Evolutionary conservation across 2,888 invertebrate genomes (phyloP).

Genomic region (Acronicta aceris): DNA sequence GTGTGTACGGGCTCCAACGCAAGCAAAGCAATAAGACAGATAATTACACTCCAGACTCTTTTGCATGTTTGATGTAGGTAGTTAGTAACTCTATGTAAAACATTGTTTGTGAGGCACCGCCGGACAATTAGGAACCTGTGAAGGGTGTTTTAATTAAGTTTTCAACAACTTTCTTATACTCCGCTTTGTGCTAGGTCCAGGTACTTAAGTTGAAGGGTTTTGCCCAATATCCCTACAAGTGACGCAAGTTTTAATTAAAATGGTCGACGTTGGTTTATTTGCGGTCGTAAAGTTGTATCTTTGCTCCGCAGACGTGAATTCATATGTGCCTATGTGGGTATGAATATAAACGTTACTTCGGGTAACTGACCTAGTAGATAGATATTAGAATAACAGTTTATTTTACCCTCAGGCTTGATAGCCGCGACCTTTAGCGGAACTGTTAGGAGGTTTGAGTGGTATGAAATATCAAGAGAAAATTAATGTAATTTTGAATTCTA

Average conservation of each 20-base stretch:
- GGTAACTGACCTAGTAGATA: constrained; percentile 18
- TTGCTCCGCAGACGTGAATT: constrained; percentile 39
- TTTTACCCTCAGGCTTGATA: constrained; percentile 8
- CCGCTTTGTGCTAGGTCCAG: constrained; percentile 48
- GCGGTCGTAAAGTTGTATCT: constrained; percentile 51
- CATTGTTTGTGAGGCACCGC: constrained; percentile 52
- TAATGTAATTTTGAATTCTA: constrained; percentile 13
- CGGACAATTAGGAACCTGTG: constrained; percentile 52
- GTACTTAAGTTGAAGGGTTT: constrained; percentile 57
- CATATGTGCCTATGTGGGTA: constrained; percentile 19
- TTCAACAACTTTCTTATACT: constrained; percentile 66
- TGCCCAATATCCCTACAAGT: constrained; percentile 67
- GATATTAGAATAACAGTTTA: constrained; percentile 24
- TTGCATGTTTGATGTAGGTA: constrained; percentile 54
- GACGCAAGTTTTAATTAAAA: constrained; percentile 74
- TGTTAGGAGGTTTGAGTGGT: constrained; percentile 7
- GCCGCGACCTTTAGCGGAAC: constrained; percentile 7
- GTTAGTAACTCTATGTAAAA: constrained; percentile 55
- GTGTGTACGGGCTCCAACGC: constrained; percentile 11
- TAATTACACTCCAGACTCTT: constrained; percentile 48
- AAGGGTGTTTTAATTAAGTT: constrained; percentile 69
- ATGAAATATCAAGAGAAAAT: constrained; percentile 19
- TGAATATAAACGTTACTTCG: constrained; percentile 16
- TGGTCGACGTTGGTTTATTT: constrained; percentile 60
- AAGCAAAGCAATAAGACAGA: constrained; percentile 39